Percentiles rank a stretch among this genome's conserved stretches.
These are phyloP conservation scores for Colinus virginianus DNA, from an alignment of 2,113 vertebrate species.

Conservation along the genomic window DNA sequence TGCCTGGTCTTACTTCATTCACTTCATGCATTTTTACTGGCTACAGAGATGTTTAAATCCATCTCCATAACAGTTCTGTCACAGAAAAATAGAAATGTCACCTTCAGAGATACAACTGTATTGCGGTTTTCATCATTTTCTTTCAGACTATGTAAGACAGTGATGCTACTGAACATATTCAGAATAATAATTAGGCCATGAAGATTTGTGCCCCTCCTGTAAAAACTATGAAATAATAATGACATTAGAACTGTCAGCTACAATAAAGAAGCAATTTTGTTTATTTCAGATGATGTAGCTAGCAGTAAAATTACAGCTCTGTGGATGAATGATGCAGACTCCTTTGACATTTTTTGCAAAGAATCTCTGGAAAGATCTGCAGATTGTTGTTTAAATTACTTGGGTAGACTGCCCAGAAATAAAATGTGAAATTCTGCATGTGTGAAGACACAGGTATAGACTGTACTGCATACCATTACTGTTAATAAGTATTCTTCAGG, in stretches of 20 bases:
- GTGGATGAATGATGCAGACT: neutral
- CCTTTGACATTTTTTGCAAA: neutral
- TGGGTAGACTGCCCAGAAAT: neutral
- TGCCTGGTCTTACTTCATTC: neutral
- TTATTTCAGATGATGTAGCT: slow-evolving; percentile 6
- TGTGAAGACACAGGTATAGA: neutral
- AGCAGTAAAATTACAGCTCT: neutral
- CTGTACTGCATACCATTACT: neutral
- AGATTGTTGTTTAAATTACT: neutral
- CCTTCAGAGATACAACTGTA: neutral
- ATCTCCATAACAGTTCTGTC: rapidly evolving
- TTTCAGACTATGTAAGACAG: neutral
- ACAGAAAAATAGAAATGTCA: neutral
- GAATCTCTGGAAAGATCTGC: neutral
- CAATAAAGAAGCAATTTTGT: slow-evolving; percentile 15
- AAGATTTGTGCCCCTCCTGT: neutral
- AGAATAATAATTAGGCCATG: slow-evolving; percentile 9
- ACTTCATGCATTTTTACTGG: neutral
- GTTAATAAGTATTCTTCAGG: neutral
- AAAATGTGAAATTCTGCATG: neutral
- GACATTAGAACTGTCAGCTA: neutral
- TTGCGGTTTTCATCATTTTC: neutral
- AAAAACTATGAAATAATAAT: neutral
- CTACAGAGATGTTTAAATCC: neutral
- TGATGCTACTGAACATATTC: neutral